A percentile compares a stretch with the other conserved stretches of the same genome.
These are phyloP conservation scores for Drosophila nigrodunni DNA, from an alignment of 1,140 invertebrate species.

Conservation along the genomic window DNA sequence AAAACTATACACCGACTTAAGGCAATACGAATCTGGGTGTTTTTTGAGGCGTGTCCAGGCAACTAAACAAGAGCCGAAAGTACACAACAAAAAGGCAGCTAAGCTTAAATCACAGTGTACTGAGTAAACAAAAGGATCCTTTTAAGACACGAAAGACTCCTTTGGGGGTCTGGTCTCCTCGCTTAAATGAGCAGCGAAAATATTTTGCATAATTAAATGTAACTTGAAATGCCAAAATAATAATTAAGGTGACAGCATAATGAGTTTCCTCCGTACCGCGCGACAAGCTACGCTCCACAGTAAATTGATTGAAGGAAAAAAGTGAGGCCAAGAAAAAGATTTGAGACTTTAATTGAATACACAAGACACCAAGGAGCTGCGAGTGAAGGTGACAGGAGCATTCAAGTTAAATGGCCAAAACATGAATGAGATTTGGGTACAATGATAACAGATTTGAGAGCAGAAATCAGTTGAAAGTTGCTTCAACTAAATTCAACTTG, in stretches of 20 bases:
- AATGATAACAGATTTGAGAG: not conserved
- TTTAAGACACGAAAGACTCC: constrained; percentile 9
- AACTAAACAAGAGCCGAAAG: constrained; percentile 24
- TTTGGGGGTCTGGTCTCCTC: not conserved
- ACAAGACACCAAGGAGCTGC: constrained; percentile 13
- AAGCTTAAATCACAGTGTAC: constrained; percentile 36
- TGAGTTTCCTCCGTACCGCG: constrained; percentile 25
- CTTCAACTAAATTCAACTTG: not conserved
- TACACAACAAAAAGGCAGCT: constrained; percentile 22
- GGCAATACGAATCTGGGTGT: not conserved
- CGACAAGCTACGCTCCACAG: not conserved
- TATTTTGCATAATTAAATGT: constrained; percentile 76
- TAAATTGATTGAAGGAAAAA: constrained; percentile 39
- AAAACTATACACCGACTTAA: constrained; percentile 14
- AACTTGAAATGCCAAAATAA: constrained; percentile 70
- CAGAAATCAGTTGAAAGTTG: not conserved
- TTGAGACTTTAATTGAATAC: constrained; percentile 37
- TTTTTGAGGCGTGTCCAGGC: constrained; percentile 20
- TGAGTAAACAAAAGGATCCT: constrained; percentile 3
- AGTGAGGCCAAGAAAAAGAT: not conserved
- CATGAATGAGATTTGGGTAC: not conserved
- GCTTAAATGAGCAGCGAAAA: constrained; percentile 38
- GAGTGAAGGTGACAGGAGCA: not conserved
- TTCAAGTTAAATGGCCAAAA: constrained; percentile 14
- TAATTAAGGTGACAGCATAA: constrained; percentile 75